A percentile compares a stretch with the other conserved stretches of the same genome.
These are phyloP conservation scores for Andrena camellia DNA, from an alignment of 2,888 invertebrate species.

Conservation along the genomic window DNA sequence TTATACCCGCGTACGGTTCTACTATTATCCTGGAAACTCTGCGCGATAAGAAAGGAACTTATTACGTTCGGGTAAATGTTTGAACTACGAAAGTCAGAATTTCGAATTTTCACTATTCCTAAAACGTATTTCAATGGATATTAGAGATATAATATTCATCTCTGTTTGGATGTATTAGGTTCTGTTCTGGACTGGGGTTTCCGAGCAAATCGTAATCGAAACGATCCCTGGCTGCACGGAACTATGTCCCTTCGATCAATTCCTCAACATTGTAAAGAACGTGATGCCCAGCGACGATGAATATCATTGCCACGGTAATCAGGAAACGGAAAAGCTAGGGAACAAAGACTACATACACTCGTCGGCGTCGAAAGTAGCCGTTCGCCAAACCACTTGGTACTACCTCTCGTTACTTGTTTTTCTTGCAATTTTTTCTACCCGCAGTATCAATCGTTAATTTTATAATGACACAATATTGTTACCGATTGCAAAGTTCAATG, in stretches of 20 bases:
- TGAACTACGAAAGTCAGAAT: not conserved
- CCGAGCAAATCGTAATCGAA: conserved; percentile 78
- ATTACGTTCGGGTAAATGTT: conserved; percentile 75
- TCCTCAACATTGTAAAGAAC: conserved; percentile 77
- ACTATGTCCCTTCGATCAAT: conserved; percentile 82
- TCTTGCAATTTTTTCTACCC: conserved; percentile 14
- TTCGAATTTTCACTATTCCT: too few species aligned
- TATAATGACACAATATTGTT: not conserved
- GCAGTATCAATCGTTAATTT: conserved; percentile 11
- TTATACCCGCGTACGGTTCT: conserved; percentile 79
- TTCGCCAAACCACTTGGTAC: conserved; percentile 20
- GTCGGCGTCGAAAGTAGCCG: conserved; percentile 26
- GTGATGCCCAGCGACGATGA: conserved; percentile 79
- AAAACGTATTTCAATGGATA: not conserved
- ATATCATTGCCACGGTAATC: conserved; percentile 64
- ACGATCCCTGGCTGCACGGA: conserved; percentile 82
- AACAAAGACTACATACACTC: conserved; percentile 26
- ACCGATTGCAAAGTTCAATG: not conserved
- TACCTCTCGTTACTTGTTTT: conserved; percentile 12
- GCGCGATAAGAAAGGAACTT: conserved; percentile 72
- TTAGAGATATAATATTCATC: not conserved
- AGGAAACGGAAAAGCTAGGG: not conserved
- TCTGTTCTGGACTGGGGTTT: conserved; percentile 82
- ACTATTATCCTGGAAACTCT: conserved; percentile 80
- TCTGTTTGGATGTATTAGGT: conserved; percentile 76